phyloP scores from a whole-genome alignment of 2,888 invertebrate species.

The Eubasilissa splendida region DNA sequence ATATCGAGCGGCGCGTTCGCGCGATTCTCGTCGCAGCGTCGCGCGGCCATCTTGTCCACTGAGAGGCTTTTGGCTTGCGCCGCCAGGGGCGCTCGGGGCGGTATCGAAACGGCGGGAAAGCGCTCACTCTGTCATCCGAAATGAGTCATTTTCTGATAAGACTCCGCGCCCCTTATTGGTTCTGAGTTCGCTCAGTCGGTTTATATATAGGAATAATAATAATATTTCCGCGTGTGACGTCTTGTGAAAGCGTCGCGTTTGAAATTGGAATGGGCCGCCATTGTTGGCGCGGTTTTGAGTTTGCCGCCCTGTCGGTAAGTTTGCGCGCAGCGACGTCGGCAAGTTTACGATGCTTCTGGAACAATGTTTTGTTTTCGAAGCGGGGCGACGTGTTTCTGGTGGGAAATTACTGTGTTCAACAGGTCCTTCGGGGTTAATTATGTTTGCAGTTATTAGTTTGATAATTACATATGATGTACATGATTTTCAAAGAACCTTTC shows the following conservation, averaged over 20 bases:
- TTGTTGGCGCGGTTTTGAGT: slow-evolving; percentile 39
- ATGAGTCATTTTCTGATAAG: slow-evolving; percentile 84
- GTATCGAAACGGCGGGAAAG: background rate
- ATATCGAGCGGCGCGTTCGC: slow-evolving; percentile 60
- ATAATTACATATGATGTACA: background rate
- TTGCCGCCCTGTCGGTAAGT: slow-evolving; percentile 3
- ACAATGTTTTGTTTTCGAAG: slow-evolving; percentile 11
- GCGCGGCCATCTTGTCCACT: slow-evolving; percentile 60
- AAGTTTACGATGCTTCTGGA: slow-evolving; percentile 3
- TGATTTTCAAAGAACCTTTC: no score
- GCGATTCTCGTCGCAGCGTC: slow-evolving; percentile 53
- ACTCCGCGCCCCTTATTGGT: slow-evolving; percentile 71
- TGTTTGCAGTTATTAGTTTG: background rate
- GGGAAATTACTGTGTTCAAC: slow-evolving; percentile 22
- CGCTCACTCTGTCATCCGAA: slow-evolving; percentile 77
- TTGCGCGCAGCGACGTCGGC: background rate
- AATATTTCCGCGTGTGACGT: slow-evolving; percentile 53
- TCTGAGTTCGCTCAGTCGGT: slow-evolving; percentile 68
- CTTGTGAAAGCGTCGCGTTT: slow-evolving; percentile 42
- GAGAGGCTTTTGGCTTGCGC: slow-evolving; percentile 16
- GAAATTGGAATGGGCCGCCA: slow-evolving; percentile 45
- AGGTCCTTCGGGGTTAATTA: slow-evolving; percentile 18
- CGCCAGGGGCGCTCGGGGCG: background rate
- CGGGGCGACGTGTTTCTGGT: background rate
- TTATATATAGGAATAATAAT: slow-evolving; percentile 50